Conservation (phyloP, 2,113 vertebrate genomes). For the Rhea americana region DNA sequence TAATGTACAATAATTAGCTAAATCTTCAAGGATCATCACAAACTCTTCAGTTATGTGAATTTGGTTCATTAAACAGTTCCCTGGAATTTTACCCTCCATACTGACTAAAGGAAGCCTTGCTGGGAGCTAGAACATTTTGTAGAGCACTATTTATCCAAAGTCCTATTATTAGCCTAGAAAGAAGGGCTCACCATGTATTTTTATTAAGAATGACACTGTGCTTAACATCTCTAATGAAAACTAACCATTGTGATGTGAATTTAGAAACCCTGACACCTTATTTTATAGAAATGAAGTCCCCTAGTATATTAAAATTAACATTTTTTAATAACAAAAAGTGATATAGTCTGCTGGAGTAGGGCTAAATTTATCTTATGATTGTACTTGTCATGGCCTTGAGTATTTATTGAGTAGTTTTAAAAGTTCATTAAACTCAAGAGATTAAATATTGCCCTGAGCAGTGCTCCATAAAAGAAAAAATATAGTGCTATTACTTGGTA, state of each 20-base stretch:
- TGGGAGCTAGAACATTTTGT: slow-evolving; percentile 48
- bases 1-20: background rate
- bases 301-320: slow-evolving; percentile 76
- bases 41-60: slow-evolving; percentile 23
- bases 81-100: background rate
- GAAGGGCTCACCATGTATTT: slow-evolving; percentile 5
- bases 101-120: slow-evolving; percentile 24
- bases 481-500: slow-evolving; percentile 75
- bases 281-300: slow-evolving; percentile 72
- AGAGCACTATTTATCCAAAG: slow-evolving; percentile 43
- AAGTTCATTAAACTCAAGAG: slow-evolving; percentile 84
- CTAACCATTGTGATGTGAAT: slow-evolving; percentile 20
- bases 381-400: slow-evolving; percentile 72
- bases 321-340: slow-evolving; percentile 78
- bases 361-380: slow-evolving; percentile 73
- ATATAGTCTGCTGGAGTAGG: slow-evolving; percentile 66
- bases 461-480: slow-evolving; percentile 78
- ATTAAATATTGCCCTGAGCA: slow-evolving; percentile 76
- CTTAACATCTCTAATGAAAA: slow-evolving; percentile 60
- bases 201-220: slow-evolving; percentile 27
- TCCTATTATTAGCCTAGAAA: slow-evolving; percentile 60
- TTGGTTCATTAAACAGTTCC: slow-evolving; percentile 39
- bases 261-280: slow-evolving; percentile 37
- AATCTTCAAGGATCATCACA: background rate
- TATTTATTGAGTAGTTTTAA: slow-evolving; percentile 81